These are phyloP conservation scores for Botia almorhae DNA, from an alignment of 2,797 vertebrate genomes.

Conservation along the genomic window DNA sequence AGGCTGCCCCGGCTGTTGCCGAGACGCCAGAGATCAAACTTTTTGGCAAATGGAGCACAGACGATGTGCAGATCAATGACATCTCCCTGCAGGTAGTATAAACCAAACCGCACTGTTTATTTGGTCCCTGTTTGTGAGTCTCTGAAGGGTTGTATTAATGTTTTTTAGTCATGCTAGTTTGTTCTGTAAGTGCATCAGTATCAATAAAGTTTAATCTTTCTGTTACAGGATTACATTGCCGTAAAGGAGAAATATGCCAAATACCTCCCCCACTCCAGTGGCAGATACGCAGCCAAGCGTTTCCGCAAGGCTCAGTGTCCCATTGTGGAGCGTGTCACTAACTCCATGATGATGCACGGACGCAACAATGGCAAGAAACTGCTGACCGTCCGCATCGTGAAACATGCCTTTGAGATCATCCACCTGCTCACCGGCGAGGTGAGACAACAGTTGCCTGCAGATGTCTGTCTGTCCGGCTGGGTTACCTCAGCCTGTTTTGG, in stretches of 20 bases:
- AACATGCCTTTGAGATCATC: conserved; percentile 48
- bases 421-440: conserved; percentile 92
- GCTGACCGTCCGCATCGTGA: conserved; percentile 82
- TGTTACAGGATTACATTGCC: conserved; percentile 88
- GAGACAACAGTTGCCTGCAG: background rate
- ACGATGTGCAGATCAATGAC: conserved; percentile 95
- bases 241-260: conserved; percentile 90
- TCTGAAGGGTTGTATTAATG: background rate
- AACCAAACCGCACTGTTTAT: too few relatives aligned
- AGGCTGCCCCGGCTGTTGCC: conserved; percentile 86
- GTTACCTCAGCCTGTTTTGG: too few relatives aligned
- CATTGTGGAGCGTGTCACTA: conserved; percentile 93
- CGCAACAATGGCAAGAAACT: conserved; percentile 91
- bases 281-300: conserved; percentile 93
- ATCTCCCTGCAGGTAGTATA: conserved; percentile 88
- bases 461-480: too few relatives aligned
- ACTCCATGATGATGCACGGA: conserved; percentile 93
- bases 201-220: too few relatives aligned
- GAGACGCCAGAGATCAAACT: conserved; percentile 89
- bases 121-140: too few relatives aligned
- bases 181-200: too few relatives aligned
- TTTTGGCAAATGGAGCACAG: conserved; percentile 94
- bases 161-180: too few relatives aligned
- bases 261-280: conserved; percentile 93
- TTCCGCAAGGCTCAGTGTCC: conserved; percentile 96